phyloP scores from a whole-genome alignment of 1,140 invertebrate genomes.

The Pseudomyrmex gracilis region DNA sequence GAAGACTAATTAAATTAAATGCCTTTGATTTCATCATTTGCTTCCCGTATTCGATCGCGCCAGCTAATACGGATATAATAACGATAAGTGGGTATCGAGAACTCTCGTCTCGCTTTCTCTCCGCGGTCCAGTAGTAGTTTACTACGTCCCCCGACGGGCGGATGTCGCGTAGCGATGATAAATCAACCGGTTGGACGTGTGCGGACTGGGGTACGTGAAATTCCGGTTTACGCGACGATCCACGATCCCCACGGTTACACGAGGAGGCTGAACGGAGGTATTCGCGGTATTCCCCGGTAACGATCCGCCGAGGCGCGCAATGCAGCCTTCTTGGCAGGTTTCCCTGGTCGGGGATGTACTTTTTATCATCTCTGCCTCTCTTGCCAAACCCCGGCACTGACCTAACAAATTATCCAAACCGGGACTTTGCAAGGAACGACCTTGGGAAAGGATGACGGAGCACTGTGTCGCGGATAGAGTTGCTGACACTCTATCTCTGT shows the following conservation, averaged over 20 bases:
- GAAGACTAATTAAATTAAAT: too few species aligned
- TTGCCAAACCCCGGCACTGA: slow-evolving; percentile 61
- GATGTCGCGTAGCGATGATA: slow-evolving; percentile 16
- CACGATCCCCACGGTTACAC: slow-evolving; percentile 27
- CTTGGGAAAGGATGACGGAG: slow-evolving; percentile 22
- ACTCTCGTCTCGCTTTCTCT: not conserved
- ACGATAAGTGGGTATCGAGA: not conserved
- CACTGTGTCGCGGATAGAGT: slow-evolving; percentile 3
- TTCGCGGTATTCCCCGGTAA: slow-evolving; percentile 54
- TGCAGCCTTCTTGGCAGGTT: slow-evolving; percentile 72
- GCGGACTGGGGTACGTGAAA: slow-evolving; percentile 62
- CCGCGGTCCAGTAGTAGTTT: not conserved
- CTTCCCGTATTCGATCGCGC: not conserved
- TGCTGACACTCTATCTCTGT: not conserved
- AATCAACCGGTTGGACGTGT: slow-evolving; percentile 54
- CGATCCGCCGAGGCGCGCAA: slow-evolving; percentile 57
- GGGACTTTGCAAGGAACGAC: slow-evolving; percentile 52
- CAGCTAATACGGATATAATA: not conserved
- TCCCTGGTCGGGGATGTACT: slow-evolving; percentile 68
- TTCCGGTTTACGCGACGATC: slow-evolving; percentile 56
- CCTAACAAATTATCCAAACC: slow-evolving; percentile 45
- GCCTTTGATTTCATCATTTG: too few species aligned
- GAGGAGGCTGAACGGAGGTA: slow-evolving; percentile 44
- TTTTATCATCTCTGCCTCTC: slow-evolving; percentile 54
- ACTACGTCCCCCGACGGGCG: slow-evolving; percentile 1